phyloP scores from a whole-genome alignment of 1,140 invertebrate genomes.

The Lepidurus apus region DNA sequence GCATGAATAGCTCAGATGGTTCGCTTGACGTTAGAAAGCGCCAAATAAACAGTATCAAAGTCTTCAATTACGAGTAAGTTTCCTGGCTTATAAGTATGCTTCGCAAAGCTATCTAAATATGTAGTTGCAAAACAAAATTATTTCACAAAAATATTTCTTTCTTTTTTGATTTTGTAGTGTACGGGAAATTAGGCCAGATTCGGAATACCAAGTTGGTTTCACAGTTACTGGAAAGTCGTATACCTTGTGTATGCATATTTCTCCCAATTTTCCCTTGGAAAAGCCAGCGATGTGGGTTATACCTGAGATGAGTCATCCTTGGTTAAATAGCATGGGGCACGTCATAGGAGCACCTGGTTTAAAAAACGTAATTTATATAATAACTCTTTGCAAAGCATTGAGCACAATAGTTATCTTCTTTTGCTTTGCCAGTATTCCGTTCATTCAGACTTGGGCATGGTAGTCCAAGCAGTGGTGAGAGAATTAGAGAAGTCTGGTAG shows the following conservation, averaged over 20 bases:
- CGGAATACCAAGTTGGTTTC: slow-evolving; percentile 66
- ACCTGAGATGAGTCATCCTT: slow-evolving; percentile 60
- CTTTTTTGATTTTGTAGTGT: slow-evolving; percentile 52
- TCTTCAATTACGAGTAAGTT: slow-evolving; percentile 9
- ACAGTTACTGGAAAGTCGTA: slow-evolving; percentile 55
- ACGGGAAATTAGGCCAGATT: slow-evolving; percentile 58
- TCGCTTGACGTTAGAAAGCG: background rate
- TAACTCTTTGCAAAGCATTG: slow-evolving; percentile 12
- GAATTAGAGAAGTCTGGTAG: slow-evolving; percentile 57
- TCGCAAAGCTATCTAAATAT: background rate
- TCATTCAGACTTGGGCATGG: slow-evolving; percentile 68
- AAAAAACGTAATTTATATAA: slow-evolving; percentile 54
- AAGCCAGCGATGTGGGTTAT: slow-evolving; percentile 62
- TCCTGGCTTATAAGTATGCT: background rate
- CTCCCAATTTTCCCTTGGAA: slow-evolving; percentile 64
- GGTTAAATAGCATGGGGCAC: slow-evolving; percentile 59
- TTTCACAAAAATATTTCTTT: slow-evolving; percentile 9
- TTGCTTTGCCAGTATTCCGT: slow-evolving; percentile 55
- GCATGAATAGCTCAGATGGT: background rate
- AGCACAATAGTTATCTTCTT: slow-evolving; percentile 30
- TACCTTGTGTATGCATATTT: slow-evolving; percentile 56
- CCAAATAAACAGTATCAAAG: background rate
- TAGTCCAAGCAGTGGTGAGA: slow-evolving; percentile 68
- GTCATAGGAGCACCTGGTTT: slow-evolving; percentile 63
- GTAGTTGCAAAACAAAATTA: no score